These are phyloP conservation scores for Oncorhynchus clarkii DNA, from an alignment of 2,113 vertebrate species.

Conservation along the genomic window DNA sequence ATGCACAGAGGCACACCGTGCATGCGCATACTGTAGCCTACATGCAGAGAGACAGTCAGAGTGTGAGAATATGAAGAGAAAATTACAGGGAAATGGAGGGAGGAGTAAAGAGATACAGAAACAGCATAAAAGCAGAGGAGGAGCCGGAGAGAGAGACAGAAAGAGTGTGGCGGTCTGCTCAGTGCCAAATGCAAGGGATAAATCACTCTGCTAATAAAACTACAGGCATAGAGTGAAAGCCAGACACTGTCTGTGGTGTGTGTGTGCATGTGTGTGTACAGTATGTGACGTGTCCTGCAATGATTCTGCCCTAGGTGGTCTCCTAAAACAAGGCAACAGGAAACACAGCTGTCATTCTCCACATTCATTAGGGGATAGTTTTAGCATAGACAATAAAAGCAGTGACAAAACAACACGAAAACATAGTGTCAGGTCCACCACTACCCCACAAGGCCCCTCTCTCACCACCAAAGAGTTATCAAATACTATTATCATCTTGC, in stretches of 20 bases:
- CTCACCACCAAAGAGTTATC: conserved; percentile 25
- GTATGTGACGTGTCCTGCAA: conserved; percentile 17
- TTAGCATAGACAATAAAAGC: conserved; percentile 10
- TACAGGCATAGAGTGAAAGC: conserved; percentile 37
- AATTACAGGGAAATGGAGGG: conserved; percentile 43
- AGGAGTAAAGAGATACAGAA: conserved; percentile 19
- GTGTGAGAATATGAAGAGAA: conserved; percentile 22
- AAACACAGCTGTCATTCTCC: conserved; percentile 41
- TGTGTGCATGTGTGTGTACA: background rate
- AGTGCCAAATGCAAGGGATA: conserved; percentile 48
- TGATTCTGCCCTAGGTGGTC: conserved; percentile 43
- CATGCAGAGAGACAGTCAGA: background rate
- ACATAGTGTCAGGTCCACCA: conserved; percentile 39
- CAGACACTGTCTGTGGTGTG: background rate
- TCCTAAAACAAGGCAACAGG: conserved; percentile 24
- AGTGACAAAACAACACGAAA: conserved; percentile 37
- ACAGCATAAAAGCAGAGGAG: conserved; percentile 37
- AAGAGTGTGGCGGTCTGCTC: conserved; percentile 33
- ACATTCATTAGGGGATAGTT: conserved; percentile 35
- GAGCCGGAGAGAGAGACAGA: conserved; percentile 24
- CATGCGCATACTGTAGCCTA: background rate
- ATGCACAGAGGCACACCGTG: no score
- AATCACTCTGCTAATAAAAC: conserved; percentile 55
- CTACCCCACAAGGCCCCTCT: conserved; percentile 1
- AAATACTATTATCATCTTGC: conserved; percentile 47